Conservation (phyloP, 1,140 invertebrate genomes). For the Ditylenchus dipsaci region DNA sequence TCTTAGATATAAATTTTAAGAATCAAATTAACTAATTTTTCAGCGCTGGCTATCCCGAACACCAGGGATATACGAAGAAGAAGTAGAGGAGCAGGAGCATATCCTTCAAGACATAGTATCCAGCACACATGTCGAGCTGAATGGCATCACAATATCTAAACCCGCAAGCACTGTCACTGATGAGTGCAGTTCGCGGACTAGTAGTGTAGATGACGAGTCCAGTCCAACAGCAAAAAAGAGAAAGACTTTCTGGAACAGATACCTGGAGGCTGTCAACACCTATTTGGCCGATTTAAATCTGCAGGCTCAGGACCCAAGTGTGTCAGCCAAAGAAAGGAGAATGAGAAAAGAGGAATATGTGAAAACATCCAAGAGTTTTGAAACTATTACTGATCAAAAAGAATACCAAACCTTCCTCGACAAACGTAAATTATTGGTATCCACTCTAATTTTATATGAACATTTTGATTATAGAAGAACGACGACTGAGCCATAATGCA, state of each 20-base stretch:
- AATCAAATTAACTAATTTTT: too few relatives aligned
- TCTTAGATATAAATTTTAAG: background rate
- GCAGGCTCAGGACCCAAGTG: constrained; percentile 60
- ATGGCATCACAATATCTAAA: background rate
- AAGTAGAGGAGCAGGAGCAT: background rate
- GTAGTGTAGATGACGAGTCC: background rate
- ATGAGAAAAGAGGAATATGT: constrained; percentile 20
- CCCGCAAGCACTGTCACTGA: background rate
- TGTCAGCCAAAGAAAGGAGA: constrained; percentile 7
- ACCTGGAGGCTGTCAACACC: constrained; percentile 37
- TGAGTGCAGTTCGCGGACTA: background rate
- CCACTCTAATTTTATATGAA: too few relatives aligned
- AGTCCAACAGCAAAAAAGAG: constrained; percentile 14
- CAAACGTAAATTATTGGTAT: constrained; percentile 46
- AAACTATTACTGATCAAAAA: constrained; percentile 35
- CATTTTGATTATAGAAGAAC: constrained; percentile 66
- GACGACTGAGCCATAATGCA: constrained; percentile 81
- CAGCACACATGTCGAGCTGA: background rate
- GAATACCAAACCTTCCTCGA: constrained; percentile 39
- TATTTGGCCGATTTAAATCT: constrained; percentile 44
- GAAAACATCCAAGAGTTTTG: constrained; percentile 31
- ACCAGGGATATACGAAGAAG: constrained; percentile 73
- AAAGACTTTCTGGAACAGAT: constrained; percentile 35
- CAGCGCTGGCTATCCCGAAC: constrained; percentile 82
- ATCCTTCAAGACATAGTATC: background rate